phyloP scores from a whole-genome alignment of 64 coral and sea anemone species.

The Cladopsammia gracilis region DNA sequence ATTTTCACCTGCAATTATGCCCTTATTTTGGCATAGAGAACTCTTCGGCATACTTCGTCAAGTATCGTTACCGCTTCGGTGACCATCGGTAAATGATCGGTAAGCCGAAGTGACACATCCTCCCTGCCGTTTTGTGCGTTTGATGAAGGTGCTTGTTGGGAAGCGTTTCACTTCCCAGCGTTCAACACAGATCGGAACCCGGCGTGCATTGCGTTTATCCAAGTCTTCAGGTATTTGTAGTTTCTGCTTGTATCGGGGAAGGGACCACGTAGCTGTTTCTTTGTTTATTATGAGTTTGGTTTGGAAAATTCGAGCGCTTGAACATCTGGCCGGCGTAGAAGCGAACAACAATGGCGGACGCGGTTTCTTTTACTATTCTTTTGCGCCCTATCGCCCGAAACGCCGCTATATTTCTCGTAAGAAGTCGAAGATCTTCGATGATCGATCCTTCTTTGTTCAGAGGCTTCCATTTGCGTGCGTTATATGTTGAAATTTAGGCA shows the following conservation, averaged over 20 bases:
- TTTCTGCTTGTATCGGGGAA: background rate
- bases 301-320: background rate
- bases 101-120: background rate
- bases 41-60: background rate
- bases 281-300: background rate
- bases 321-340: background rate
- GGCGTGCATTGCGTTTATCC: constrained; percentile 85
- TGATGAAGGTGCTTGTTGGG: constrained; percentile 55
- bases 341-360: constrained; percentile 38
- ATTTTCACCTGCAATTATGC: too few species aligned
- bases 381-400: background rate
- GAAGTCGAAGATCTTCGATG: background rate
- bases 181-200: constrained; percentile 72
- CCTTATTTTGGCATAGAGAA: background rate
- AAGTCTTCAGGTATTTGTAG: constrained; percentile 56
- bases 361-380: background rate
- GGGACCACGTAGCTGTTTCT: background rate
- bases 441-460: too few species aligned
- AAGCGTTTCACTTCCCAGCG: constrained; percentile 73
- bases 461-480: background rate
- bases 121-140: constrained; percentile 10
- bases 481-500: background rate
- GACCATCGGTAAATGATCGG: background rate
- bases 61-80: background rate
- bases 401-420: background rate